A percentile compares a stretch with the other conserved stretches of the same genome.
Conservation (phyloP, 2,888 invertebrate species). For the Eristalinus sepulchralis region DNA sequence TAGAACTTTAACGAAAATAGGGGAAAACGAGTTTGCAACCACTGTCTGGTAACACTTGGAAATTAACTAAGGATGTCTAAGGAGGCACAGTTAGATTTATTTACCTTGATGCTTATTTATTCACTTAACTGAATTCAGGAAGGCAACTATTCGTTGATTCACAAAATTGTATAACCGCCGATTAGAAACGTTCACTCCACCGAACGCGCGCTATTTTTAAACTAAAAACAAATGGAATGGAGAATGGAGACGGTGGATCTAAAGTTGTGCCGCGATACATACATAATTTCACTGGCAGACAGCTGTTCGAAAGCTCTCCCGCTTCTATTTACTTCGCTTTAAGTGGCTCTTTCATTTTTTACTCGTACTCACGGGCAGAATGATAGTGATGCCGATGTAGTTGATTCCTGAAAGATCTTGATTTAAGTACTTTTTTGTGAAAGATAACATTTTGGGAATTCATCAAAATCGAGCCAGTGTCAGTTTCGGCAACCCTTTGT, state of each 20-base stretch:
- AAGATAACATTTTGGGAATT: too few relatives aligned
- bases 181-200: conserved; percentile 17
- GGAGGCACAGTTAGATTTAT: not conserved
- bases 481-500: too few relatives aligned
- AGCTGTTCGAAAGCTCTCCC: conserved; percentile 56
- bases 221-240: conserved; percentile 44
- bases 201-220: conserved; percentile 51
- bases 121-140: conserved; percentile 30
- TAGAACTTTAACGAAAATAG: not conserved
- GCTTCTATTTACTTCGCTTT: conserved; percentile 29
- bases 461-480: too few relatives aligned
- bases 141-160: not conserved
- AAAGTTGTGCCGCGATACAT: conserved; percentile 5
- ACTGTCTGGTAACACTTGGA: not conserved
- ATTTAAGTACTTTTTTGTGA: too few relatives aligned
- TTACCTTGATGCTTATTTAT: conserved; percentile 55
- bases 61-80: not conserved
- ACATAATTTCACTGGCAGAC: conserved; percentile 10
- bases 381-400: conserved; percentile 14
- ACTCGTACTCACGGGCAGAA: not conserved
- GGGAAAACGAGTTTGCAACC: not conserved
- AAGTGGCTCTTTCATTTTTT: not conserved
- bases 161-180: conserved; percentile 18
- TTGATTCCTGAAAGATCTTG: not conserved
- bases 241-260: conserved; percentile 32